Evolutionary conservation across 2,113 vertebrate genomes (phyloP).

Genomic region (Rhinichthys klamathensis): DNA sequence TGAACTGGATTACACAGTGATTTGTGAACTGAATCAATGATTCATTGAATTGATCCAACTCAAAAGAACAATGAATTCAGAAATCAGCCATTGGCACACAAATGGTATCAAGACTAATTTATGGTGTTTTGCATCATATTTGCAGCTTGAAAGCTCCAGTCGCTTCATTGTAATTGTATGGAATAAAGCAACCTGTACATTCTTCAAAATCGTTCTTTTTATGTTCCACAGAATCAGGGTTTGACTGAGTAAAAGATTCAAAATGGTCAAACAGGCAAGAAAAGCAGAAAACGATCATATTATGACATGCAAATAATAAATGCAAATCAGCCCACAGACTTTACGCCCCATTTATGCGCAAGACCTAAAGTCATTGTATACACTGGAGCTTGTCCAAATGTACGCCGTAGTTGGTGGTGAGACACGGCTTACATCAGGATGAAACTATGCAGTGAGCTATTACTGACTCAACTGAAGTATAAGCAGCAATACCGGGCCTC

Average conservation of each 20-base stretch:
- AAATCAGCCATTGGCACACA: background rate
- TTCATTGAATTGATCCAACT: background rate
- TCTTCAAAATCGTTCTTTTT: background rate
- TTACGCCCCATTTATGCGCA: background rate
- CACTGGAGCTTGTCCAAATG: conserved; percentile 62
- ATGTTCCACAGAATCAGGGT: background rate
- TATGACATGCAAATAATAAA: conserved; percentile 29
- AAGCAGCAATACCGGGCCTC: conserved; percentile 40
- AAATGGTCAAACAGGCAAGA: background rate
- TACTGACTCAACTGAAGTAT: conserved; percentile 39
- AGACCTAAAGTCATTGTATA: conserved; percentile 46
- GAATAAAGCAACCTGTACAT: background rate
- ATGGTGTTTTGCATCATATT: background rate
- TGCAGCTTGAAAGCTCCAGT: background rate
- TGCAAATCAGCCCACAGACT: background rate
- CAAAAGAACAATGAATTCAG: background rate
- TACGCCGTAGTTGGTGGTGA: conserved; percentile 61
- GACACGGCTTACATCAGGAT: conserved; percentile 57
- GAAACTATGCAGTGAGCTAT: conserved; percentile 71
- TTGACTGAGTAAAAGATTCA: background rate
- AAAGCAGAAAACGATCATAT: background rate
- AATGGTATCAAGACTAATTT: background rate
- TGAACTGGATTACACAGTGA: background rate
- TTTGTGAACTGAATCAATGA: background rate
- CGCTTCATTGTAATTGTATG: background rate